These are phyloP conservation scores for Agrochola litura DNA, from an alignment of 2,888 invertebrate genomes.

Conservation along the genomic window DNA sequence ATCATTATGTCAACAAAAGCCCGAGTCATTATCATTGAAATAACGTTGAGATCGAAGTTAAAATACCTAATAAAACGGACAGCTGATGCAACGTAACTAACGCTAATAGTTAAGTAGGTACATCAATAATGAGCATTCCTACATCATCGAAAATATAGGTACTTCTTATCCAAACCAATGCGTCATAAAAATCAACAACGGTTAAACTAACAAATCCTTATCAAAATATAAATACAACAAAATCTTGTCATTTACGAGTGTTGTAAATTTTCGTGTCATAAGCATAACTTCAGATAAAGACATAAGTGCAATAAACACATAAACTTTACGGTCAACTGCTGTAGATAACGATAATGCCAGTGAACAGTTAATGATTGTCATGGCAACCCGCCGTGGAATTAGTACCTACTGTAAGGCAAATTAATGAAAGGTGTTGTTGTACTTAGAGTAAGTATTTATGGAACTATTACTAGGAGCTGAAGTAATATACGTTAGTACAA, in stretches of 20 bases:
- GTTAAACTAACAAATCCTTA: constrained; percentile 36
- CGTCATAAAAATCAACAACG: constrained; percentile 14
- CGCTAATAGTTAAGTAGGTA: not conserved
- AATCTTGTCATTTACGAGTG: constrained; percentile 26
- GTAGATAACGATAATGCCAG: constrained; percentile 27
- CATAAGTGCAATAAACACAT: constrained; percentile 52
- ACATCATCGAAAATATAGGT: not conserved
- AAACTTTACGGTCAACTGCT: constrained; percentile 37
- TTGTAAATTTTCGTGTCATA: constrained; percentile 33
- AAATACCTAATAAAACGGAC: not conserved
- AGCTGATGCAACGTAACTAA: constrained; percentile 12
- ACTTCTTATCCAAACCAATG: constrained; percentile 6
- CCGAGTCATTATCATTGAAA: not conserved
- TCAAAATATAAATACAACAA: constrained; percentile 36
- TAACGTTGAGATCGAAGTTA: not conserved
- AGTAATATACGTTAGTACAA: not conserved
- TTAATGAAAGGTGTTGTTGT: constrained; percentile 10
- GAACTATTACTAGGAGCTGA: not conserved
- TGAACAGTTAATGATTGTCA: constrained; percentile 40
- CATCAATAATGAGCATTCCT: not conserved
- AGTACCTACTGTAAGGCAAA: not conserved
- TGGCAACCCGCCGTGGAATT: constrained; percentile 23
- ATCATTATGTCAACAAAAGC: constrained; percentile 1
- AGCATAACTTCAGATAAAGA: constrained; percentile 37
- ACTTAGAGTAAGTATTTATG: not conserved